Evolutionary conservation across 2,113 vertebrate species (phyloP).

Genomic region (Tenrec ecaudatus): DNA sequence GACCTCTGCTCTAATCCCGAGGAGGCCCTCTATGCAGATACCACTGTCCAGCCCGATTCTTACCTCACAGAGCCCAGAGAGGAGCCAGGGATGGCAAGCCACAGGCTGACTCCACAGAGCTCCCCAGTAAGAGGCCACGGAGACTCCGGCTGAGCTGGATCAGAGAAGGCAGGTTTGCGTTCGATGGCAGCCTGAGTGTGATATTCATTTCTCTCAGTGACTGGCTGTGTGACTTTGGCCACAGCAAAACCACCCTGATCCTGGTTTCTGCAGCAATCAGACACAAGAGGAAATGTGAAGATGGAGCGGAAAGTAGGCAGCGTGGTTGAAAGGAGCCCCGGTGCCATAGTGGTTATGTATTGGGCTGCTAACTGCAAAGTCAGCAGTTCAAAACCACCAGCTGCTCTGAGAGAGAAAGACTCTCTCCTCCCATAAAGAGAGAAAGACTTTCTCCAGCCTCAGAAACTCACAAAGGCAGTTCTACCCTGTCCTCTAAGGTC

Average conservation of each 20-base stretch:
- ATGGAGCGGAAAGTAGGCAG: neutral
- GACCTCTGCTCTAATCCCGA: constrained; percentile 66
- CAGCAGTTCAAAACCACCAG: too few relatives aligned
- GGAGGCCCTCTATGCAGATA: constrained; percentile 68
- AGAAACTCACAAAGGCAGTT: too few relatives aligned
- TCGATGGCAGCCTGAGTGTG: neutral
- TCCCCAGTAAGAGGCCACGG: too few relatives aligned
- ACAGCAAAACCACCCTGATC: neutral
- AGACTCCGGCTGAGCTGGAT: neutral
- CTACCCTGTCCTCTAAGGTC: too few relatives aligned
- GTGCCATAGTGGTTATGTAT: too few relatives aligned
- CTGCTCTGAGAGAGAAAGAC: too few relatives aligned
- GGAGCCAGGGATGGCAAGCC: neutral
- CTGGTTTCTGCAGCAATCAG: neutral
- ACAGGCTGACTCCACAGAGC: too few relatives aligned
- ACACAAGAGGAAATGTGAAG: neutral
- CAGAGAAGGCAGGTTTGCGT: neutral
- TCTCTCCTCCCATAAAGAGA: too few relatives aligned
- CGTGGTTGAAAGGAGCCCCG: neutral
- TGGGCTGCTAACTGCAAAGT: too few relatives aligned
- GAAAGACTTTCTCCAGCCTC: too few relatives aligned
- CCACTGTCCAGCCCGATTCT: constrained; percentile 43
- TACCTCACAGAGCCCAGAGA: constrained; percentile 51
- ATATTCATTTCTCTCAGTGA: neutral
- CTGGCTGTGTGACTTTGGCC: neutral